Evolutionary conservation across 2,888 invertebrate genomes (phyloP).

Genomic region (Heliconius ismenius): DNA sequence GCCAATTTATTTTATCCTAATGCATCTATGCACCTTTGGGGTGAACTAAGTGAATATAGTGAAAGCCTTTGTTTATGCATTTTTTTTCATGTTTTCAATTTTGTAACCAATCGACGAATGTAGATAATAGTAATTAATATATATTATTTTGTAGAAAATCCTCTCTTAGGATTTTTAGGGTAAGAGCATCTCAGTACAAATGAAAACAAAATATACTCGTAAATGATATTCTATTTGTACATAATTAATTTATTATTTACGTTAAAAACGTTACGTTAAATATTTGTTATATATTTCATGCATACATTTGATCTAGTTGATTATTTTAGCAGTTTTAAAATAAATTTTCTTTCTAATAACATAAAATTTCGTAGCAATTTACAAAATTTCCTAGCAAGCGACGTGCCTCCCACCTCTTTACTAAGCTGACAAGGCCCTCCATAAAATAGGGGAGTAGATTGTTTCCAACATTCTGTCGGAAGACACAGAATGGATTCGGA

Average conservation of each 20-base stretch:
- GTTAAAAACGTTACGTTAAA: background rate
- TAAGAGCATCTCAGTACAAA: too few relatives aligned
- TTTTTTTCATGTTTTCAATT: too few relatives aligned
- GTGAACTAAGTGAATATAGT: background rate
- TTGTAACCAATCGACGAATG: too few relatives aligned
- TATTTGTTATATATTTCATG: background rate
- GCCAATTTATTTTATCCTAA: conserved; percentile 25
- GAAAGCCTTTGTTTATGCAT: background rate
- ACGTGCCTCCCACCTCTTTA: conserved; percentile 42
- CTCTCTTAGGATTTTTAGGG: too few relatives aligned
- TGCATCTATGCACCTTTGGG: conserved; percentile 13
- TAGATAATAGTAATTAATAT: too few relatives aligned
- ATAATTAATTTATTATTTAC: too few relatives aligned
- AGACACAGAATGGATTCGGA: conserved; percentile 73
- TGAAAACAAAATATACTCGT: too few relatives aligned
- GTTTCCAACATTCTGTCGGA: conserved; percentile 71
- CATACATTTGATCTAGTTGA: background rate
- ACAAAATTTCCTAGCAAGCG: conserved; percentile 31
- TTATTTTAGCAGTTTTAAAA: background rate
- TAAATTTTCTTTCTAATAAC: conserved; percentile 13
- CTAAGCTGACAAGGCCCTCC: conserved; percentile 57
- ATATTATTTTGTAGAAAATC: too few relatives aligned
- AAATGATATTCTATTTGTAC: too few relatives aligned
- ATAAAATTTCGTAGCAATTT: conserved; percentile 27
- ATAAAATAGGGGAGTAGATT: conserved; percentile 71